Base-by-base conservation (phyloP, 2,113 vertebrate species). In the Thomomys bottae region DNA sequence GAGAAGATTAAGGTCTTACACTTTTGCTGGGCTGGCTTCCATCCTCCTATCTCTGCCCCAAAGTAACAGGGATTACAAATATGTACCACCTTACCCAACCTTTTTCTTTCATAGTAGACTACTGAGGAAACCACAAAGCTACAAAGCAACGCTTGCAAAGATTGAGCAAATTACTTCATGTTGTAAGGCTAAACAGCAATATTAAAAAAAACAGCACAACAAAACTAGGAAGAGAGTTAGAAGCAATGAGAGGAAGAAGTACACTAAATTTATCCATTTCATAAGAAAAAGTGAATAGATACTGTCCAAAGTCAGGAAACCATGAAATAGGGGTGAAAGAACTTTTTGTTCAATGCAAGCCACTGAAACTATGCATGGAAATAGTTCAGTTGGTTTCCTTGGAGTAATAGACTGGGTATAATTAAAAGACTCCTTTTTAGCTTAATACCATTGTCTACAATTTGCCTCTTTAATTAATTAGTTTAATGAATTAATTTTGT, bases 111-210 rank as follows among this genome's bases (percentile, higher is more conserved):
- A 26, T 7, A 88, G 42, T 1, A 0, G 26, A 6, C 45, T 54
- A 32, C 71, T 28, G 14, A 4, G n/a, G 30, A 78, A 30, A 70
- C 8, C 30, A 54, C 8, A 54, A 72, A 57, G 57, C 40, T 14
- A 24, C 6, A 12, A 14, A 18, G 12, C 28, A 18, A 3, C n/a
- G 32, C 24, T 4, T 0, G 8, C 5, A 23, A 24, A 5, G 2
- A 30, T 40, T 57, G 28, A 34, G 23, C 78, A 40, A 45, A n/a
- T 26, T 11, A 57, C 36, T 23, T 24, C 20, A 61, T 26, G 24
- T 61, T 61, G 59, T 61, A 61, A 61, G 59, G 59, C 59, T 24
- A 61, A 61, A 21, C 6, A 61, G 24, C 24, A 61, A 23, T 24
- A 61, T 23, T 9, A 26, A 63, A 57, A 70, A 59, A 57, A 70